Conservation (phyloP, 2,888 invertebrate species). For the Hemaris fuciformis region DNA sequence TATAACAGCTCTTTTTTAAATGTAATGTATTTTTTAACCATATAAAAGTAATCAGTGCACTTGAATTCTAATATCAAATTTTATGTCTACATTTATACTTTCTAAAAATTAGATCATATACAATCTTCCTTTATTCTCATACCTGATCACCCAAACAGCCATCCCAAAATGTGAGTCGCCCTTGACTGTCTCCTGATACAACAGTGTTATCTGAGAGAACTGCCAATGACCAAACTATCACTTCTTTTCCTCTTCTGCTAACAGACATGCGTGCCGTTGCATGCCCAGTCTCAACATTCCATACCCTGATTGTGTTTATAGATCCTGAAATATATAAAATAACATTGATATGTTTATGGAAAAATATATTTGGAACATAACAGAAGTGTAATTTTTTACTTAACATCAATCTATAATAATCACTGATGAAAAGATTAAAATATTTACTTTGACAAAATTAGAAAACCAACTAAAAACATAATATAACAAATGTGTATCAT, state of each 20-base stretch:
- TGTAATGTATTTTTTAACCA: no score
- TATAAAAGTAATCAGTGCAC: no score
- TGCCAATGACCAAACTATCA: conserved; percentile 93
- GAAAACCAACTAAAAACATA: no score
- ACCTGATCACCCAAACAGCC: conserved; percentile 87
- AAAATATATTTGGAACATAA: neutral
- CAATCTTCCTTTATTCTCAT: no score
- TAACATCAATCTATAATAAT: no score
- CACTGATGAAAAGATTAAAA: no score
- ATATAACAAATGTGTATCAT: no score
- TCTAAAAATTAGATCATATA: no score
- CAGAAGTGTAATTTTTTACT: neutral
- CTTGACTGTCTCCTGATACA: conserved; percentile 91
- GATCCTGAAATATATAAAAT: conserved; percentile 87
- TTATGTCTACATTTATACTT: no score
- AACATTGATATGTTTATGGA: neutral
- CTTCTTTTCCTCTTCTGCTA: conserved; percentile 84
- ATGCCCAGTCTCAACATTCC: conserved; percentile 92
- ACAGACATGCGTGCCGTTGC: conserved; percentile 91
- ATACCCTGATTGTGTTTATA: conserved; percentile 90
- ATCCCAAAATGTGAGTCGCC: conserved; percentile 94
- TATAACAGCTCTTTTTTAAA: no score
- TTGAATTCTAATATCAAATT: no score
- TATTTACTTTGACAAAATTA: no score
- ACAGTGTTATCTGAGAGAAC: conserved; percentile 91